phyloP scores from a whole-genome alignment of 2,888 invertebrate species.

The Agonopterix subpropinquella region DNA sequence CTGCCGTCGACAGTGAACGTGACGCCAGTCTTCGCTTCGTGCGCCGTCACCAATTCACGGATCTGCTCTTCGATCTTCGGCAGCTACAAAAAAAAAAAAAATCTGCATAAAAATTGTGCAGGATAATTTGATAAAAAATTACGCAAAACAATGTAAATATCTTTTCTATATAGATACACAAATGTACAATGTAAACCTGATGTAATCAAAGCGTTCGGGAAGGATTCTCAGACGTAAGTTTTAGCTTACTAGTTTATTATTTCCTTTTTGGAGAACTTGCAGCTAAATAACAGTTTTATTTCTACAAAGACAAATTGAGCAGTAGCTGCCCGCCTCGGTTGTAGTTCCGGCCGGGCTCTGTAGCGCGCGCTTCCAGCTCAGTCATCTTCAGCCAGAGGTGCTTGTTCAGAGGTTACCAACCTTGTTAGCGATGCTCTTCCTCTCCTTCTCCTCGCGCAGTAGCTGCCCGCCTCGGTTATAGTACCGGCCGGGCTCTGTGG shows the following conservation, averaged over 20 bases:
- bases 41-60: constrained; percentile 68
- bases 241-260: no score
- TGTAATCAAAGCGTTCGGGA: no score
- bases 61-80: constrained; percentile 85
- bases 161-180: no score
- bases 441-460: constrained; percentile 89
- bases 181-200: no score
- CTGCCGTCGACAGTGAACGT: constrained; percentile 79
- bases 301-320: no score
- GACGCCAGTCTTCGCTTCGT: constrained; percentile 67
- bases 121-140: no score
- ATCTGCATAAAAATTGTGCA: background rate
- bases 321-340: constrained; percentile 92
- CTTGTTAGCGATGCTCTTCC: constrained; percentile 82
- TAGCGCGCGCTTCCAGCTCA: constrained; percentile 83
- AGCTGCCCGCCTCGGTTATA: constrained; percentile 92
- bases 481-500: constrained; percentile 87
- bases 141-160: no score
- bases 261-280: no score
- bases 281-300: no score
- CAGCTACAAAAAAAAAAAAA: constrained; percentile 57
- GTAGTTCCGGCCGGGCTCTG: constrained; percentile 88
- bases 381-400: constrained; percentile 79
- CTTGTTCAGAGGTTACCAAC: constrained; percentile 19
- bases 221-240: no score